phyloP scores from a whole-genome alignment of 2,797 vertebrate species.

The Ctenochaetus hawaiiensis region DNA sequence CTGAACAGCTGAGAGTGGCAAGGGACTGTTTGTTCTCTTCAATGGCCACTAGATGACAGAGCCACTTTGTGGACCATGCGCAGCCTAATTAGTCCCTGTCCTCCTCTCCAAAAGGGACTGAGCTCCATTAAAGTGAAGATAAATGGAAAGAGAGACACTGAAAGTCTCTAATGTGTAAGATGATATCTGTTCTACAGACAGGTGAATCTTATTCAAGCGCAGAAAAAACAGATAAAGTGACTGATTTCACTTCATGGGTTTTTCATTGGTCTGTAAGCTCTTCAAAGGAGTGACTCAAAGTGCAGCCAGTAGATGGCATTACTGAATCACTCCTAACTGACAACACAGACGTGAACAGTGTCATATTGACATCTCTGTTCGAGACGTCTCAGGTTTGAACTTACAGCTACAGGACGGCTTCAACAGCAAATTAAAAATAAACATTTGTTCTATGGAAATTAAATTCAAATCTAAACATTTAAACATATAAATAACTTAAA shows the following conservation, averaged over 20 bases:
- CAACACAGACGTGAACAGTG: slow-evolving; percentile 3
- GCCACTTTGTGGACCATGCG: slow-evolving; percentile 84
- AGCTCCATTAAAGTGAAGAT: slow-evolving; percentile 73
- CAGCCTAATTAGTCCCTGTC: slow-evolving; percentile 85
- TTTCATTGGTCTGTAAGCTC: background rate
- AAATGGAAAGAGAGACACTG: slow-evolving; percentile 71
- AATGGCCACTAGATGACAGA: slow-evolving; percentile 86
- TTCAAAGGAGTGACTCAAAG: slow-evolving; percentile 32
- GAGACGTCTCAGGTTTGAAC: background rate
- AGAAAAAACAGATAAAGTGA: slow-evolving; percentile 4
- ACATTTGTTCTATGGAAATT: background rate
- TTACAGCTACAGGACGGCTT: background rate
- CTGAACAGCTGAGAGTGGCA: slow-evolving; percentile 84
- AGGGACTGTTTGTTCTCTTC: slow-evolving; percentile 78
- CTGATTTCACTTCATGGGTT: slow-evolving; percentile 25
- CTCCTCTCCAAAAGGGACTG: slow-evolving; percentile 67
- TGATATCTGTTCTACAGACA: slow-evolving; percentile 55
- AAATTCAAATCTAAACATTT: background rate
- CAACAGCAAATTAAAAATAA: background rate
- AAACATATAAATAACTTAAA: background rate
- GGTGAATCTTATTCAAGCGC: slow-evolving; percentile 51
- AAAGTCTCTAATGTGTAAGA: slow-evolving; percentile 60
- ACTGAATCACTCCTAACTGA: slow-evolving; percentile 66
- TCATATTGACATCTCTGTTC: slow-evolving; percentile 33
- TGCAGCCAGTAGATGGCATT: slow-evolving; percentile 84